These are phyloP conservation scores for Agrypnus murinus DNA, from an alignment of 2,888 invertebrate species.

Conservation along the genomic window DNA sequence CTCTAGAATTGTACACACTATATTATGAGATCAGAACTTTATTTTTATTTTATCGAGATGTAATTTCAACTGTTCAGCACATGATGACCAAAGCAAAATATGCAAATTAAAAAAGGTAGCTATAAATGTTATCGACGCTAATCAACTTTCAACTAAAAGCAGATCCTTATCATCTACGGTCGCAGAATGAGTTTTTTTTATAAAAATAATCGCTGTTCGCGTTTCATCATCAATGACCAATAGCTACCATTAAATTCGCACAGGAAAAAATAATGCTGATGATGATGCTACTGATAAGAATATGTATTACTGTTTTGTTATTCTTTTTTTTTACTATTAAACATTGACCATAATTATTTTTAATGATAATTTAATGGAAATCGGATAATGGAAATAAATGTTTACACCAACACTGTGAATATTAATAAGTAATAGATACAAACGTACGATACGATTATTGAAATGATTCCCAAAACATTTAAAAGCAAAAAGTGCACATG, in stretches of 20 bases:
- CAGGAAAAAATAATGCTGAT: neutral
- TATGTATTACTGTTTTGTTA: neutral
- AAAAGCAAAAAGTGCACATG: neutral
- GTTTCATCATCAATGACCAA: neutral
- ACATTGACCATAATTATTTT: conserved; percentile 1
- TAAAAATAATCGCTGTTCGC: neutral
- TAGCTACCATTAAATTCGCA: neutral
- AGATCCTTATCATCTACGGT: no score
- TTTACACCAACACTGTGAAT: no score
- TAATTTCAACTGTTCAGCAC: neutral
- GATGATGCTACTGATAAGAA: neutral
- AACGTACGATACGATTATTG: no score
- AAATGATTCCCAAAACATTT: neutral
- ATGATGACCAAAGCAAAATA: no score
- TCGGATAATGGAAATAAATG: neutral
- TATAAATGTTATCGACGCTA: no score
- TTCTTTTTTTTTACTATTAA: neutral
- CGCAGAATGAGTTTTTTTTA: neutral
- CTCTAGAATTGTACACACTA: no score
- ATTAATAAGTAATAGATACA: neutral
- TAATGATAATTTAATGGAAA: neutral
- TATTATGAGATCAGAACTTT: neutral
- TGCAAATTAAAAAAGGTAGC: no score
- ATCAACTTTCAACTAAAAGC: no score
- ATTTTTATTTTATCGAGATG: no score